Base-by-base conservation (phyloP, 2,888 invertebrate genomes). In the Cantharis rufa region DNA sequence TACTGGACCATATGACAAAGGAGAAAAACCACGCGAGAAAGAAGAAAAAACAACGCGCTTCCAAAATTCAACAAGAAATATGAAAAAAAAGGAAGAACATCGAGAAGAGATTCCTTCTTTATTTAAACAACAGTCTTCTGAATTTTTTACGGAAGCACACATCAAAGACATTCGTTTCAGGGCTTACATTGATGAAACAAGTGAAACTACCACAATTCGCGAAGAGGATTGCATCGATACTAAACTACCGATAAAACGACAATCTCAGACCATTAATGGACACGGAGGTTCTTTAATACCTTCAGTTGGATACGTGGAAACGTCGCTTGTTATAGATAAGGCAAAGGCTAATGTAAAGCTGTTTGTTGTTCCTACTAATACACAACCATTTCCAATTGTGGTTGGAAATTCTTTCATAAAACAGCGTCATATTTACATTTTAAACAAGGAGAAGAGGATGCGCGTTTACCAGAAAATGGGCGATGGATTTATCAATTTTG, bases 341-440 rank as follows among this genome's bases (percentile, higher is more conserved):
- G 81, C 80, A 15, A 74, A 75, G 3, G 74, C 82, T n/a, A 79
- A 78, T 32, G 73, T 80, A 10, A 72, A 71, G 5, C 63, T 82
- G 3, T 79, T 64, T 61, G 77, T 84, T 28, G 82, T 84, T 21
- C 82, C 81, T 18, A 79, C 81, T 74, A 73, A 79, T 68, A 62
- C 78, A 21, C 82, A 83, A 75, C 79, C 80, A 16, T 78, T 80
- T 69, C 80, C 82, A 5, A 78, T 84, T 18, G 72, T 83, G 24
- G 69, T 84, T 15, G 83, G 83, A 16, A 61, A 69, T 16, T 32
- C 61, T 18, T 77, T 79, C 70, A 48, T 68, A 21, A 69, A 72
- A 16, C 77, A 73, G 16, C 62, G 71, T 21, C 77, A 79, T 64
- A 32, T 79, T 69, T 62, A 71, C 7, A 18, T 74, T 9, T 15